Base-by-base conservation (phyloP, 2,113 vertebrate species). In the Azemiops feae region DNA sequence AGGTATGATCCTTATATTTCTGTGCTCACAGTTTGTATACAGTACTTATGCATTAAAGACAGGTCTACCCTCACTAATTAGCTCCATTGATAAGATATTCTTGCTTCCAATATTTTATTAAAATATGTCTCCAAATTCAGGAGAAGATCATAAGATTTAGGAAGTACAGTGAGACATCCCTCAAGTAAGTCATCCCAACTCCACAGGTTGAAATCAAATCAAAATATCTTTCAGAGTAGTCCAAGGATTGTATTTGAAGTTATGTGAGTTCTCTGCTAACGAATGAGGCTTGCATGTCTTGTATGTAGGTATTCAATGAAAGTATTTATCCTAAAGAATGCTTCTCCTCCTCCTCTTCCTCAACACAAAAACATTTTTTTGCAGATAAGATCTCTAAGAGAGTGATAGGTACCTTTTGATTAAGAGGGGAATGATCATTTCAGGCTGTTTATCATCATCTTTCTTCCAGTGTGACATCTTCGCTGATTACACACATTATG, bases 401-500 rank as follows among this genome's bases (percentile, higher is more conserved):
- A 98, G 91, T 94, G 96, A 97, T 95, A 97, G 98, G 97, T 97
- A 96, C 94, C 94, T 96, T 97, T 89, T 97, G 96, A 98, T 97
- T 97, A 97, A 94, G 60, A 52, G 4, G 86, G 58, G 96, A 94
- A 95, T 92, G 95, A 96, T 92, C 94, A 95, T 94, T 97, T 95
- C 92, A 93, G 74, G 96, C 97, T 98, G 97, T 98, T 98, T 98
- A 97, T 97, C 94, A 91, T 96, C 96, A 97, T 97, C 95, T 95
- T 96, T 95, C 96, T 94, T 97, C 97, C 97, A 97, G 88, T 97
- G 97, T 96, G 97, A 97, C 97, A 96, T 97, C 97, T 98, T 96
- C 95, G 97, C 98, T 98, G 98, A 99, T 98, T 98, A 98, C 98
- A 97, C 97, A 96, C 96, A 98, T 98, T 98, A 98, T 97, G 94